These are phyloP conservation scores for Netelia melanura DNA, from an alignment of 2,888 invertebrate genomes.

Conservation along the genomic window DNA sequence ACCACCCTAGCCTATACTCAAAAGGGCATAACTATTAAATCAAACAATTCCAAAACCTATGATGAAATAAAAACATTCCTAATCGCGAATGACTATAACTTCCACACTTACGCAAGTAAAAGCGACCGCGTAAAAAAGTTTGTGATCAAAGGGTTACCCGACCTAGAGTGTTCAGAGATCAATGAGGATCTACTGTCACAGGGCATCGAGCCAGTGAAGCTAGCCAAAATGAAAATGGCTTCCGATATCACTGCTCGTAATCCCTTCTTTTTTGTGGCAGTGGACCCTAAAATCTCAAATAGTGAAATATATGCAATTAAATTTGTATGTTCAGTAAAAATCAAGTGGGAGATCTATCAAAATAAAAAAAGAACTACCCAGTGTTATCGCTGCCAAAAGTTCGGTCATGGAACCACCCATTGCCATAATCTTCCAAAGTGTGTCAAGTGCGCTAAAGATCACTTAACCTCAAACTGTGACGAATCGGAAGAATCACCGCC, in stretches of 20 bases:
- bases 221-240: neutral
- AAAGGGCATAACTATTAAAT: no score
- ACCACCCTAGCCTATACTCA: no score
- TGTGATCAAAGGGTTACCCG: conserved; percentile 1
- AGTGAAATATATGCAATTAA: neutral
- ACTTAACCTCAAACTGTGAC: neutral
- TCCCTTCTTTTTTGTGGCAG: neutral
- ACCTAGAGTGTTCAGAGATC: neutral
- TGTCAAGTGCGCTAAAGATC: neutral
- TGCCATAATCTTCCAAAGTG: neutral
- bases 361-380: conserved; percentile 51
- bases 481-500: neutral
- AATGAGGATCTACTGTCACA: neutral
- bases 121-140: neutral
- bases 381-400: conserved; percentile 70
- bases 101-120: no score
- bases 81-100: no score
- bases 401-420: conserved; percentile 70
- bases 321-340: conserved; percentile 13
- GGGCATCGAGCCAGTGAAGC: neutral
- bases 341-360: conserved; percentile 68
- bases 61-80: no score
- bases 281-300: neutral
- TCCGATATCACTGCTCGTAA: neutral
- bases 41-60: no score